Evolutionary conservation across 1,140 invertebrate species (phyloP).

Genomic region (Dinoponera quadriceps): DNA sequence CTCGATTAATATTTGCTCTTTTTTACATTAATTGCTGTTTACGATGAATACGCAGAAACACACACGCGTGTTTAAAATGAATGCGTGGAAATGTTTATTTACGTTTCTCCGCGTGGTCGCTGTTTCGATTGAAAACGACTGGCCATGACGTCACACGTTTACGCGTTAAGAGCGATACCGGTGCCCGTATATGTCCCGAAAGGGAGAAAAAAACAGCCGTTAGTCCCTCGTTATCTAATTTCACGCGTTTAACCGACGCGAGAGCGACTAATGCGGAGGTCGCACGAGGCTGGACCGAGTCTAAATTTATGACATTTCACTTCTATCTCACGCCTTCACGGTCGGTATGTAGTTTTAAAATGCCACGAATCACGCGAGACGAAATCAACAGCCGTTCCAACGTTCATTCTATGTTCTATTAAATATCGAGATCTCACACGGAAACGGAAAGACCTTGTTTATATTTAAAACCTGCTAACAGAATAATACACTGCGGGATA

Average conservation of each 20-base stretch:
- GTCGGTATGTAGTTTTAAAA: constrained; percentile 21
- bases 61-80: not conserved
- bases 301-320: constrained; percentile 46
- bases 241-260: constrained; percentile 21
- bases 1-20: no score
- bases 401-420: not conserved
- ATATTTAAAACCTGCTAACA: no score
- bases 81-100: not conserved
- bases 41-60: not conserved
- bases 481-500: no score
- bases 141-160: not conserved
- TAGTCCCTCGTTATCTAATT: constrained; percentile 44
- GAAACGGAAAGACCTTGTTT: no score
- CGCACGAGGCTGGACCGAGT: not conserved
- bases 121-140: not conserved
- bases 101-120: no score
- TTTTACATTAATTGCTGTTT: no score
- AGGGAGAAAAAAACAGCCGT: constrained; percentile 12
- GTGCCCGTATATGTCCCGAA: constrained; percentile 60
- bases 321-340: constrained; percentile 15
- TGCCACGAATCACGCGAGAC: not conserved
- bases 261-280: not conserved
- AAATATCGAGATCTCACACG: not conserved
- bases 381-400: not conserved
- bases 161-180: constrained; percentile 30